These are phyloP conservation scores for Megastigmus dorsalis DNA, from an alignment of 2,888 invertebrate genomes.

Conservation along the genomic window DNA sequence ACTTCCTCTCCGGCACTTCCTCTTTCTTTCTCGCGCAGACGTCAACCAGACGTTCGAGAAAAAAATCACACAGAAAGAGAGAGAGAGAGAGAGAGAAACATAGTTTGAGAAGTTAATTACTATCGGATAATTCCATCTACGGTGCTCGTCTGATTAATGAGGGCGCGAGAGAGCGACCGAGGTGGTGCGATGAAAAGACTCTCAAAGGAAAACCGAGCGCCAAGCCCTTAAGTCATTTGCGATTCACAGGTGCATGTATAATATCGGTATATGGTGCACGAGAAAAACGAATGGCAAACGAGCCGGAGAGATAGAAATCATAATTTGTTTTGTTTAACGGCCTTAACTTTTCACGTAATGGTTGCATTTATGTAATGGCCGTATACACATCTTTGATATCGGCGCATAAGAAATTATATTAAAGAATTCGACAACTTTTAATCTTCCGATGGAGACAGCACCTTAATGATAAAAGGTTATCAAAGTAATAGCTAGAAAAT, in stretches of 20 bases:
- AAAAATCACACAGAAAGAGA: too few relatives aligned
- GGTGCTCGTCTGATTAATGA: conserved; percentile 66
- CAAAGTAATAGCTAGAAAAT: too few relatives aligned
- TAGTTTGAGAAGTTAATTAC: conserved; percentile 70
- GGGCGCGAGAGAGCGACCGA: conserved; percentile 48
- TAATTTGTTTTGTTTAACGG: conserved; percentile 38
- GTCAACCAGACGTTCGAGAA: background rate
- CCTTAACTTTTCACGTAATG: too few relatives aligned
- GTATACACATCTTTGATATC: too few relatives aligned
- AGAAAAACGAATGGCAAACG: background rate
- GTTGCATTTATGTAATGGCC: too few relatives aligned
- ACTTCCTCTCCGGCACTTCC: background rate
- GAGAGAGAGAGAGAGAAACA: conserved; percentile 20
- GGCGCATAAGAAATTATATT: too few relatives aligned
- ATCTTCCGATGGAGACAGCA: too few relatives aligned
- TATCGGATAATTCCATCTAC: conserved; percentile 69
- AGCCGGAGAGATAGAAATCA: background rate
- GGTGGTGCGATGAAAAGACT: conserved; percentile 44
- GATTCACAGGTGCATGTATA: background rate
- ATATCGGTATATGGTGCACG: background rate
- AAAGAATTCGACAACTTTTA: too few relatives aligned
- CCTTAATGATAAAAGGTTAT: too few relatives aligned
- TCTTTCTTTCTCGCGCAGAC: background rate
- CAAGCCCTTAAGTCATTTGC: background rate
- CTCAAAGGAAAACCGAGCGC: conserved; percentile 27